These are phyloP conservation scores for Apeltes quadracus DNA, from an alignment of 2,113 vertebrate species.

Conservation along the genomic window DNA sequence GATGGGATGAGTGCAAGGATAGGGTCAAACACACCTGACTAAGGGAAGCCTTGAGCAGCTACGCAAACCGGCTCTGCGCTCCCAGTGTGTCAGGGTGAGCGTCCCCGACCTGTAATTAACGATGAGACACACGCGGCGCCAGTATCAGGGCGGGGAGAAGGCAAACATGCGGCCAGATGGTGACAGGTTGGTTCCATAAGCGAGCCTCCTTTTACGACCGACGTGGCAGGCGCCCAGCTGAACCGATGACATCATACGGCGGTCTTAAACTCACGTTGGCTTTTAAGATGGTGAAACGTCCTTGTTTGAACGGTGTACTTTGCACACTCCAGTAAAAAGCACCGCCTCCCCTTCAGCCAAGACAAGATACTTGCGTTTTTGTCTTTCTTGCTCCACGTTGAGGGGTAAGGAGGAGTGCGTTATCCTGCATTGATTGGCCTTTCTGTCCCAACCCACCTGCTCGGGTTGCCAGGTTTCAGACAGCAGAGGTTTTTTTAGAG, in stretches of 20 bases:
- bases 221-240: not conserved
- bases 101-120: conserved; percentile 52
- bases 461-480: conserved; percentile 28
- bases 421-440: conserved; percentile 24
- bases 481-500: conserved; percentile 1
- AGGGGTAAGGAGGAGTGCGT: conserved; percentile 13
- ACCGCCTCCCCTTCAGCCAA: not conserved
- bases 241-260: not conserved
- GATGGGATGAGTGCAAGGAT: conserved; percentile 58
- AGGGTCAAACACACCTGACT: conserved; percentile 60
- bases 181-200: not conserved
- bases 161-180: conserved; percentile 7
- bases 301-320: not conserved
- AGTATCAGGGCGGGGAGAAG: conserved; percentile 9
- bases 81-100: conserved; percentile 30
- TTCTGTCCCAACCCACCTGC: conserved; percentile 8
- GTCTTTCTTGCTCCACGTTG: not conserved
- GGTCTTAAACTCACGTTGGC: not conserved
- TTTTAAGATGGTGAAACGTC: not conserved
- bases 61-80: conserved; percentile 40
- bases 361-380: conserved; percentile 1
- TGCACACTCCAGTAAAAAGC: conserved; percentile 1
- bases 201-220: not conserved
- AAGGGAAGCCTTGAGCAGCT: conserved; percentile 42
- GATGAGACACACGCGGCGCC: conserved; percentile 23